Base-by-base conservation (phyloP, 2,888 invertebrate species). In the Eupithecia subumbrata region DNA sequence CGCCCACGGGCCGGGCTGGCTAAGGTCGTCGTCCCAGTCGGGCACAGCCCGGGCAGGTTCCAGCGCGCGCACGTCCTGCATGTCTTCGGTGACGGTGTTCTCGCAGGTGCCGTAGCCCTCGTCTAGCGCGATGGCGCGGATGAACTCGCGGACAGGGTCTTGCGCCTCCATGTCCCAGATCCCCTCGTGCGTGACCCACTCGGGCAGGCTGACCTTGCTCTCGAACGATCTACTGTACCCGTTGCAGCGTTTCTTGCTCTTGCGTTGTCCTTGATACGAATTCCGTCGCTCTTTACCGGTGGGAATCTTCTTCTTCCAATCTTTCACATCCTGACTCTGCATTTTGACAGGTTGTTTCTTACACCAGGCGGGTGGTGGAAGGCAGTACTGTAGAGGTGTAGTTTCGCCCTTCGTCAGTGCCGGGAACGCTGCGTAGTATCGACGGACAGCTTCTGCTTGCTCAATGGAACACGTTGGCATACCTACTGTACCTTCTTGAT, bases 381-480 rank as follows among this genome's bases (percentile, higher is more conserved):
- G 86, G 83, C 92, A 92, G 83, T 93, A 93, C 85, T 90, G 92
- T 87, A 89, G 84, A 43, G 92, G 92, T 76, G 92, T 91, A 87
- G 91, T 92, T 82, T 88, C 88, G 76, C 91, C 95, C 89, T 95
- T 95, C 82, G 95, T 96, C 86, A 96, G 94, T 84, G 96, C 96
- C 84, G 97, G 97, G 92, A 97, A 97, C 82, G 97, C 97, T 87
- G 97, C 96, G 95, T 97, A 97, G 90, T 97, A 97, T 90, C 96
- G 96, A 88, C 96, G 96, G 84, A 97, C 96, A 88, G 96, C 96
- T 92, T 97, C 97, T 84, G 95, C 95, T 89, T 94, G 93, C 84
- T 93, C 92, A 78, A 91, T 82, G 78, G 96, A 95, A 84, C 91
- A 89, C 85, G 92, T 92, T 86, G 93, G 94, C 94, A 95, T 96